Conservation (phyloP, 2,888 invertebrate genomes). For the Diarsia brunnea region DNA sequence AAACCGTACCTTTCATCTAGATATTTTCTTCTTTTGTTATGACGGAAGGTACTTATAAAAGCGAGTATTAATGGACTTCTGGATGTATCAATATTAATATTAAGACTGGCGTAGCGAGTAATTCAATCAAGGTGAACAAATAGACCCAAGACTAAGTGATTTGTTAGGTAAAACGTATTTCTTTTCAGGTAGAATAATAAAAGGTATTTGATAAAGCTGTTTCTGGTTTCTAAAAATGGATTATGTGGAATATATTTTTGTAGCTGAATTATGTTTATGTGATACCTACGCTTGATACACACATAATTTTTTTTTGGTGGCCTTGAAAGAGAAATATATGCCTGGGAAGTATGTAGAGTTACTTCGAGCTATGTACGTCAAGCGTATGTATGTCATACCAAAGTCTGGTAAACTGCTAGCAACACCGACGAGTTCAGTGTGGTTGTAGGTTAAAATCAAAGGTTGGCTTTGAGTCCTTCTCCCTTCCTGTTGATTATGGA, state of each 20-base stretch:
- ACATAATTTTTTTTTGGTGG: too few relatives aligned
- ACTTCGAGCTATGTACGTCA: too few relatives aligned
- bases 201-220: constrained; percentile 33
- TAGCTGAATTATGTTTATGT: not conserved
- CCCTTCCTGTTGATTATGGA: too few relatives aligned
- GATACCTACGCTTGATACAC: not conserved
- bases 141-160: constrained; percentile 51
- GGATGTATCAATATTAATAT: constrained; percentile 54
- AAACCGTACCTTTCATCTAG: not conserved
- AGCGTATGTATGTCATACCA: too few relatives aligned
- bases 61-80: constrained; percentile 48
- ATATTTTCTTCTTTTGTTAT: constrained; percentile 7
- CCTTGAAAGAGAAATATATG: too few relatives aligned
- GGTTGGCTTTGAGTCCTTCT: too few relatives aligned
- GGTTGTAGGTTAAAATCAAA: too few relatives aligned
- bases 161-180: constrained; percentile 49
- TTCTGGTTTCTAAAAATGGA: constrained; percentile 31
- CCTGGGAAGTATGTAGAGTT: too few relatives aligned
- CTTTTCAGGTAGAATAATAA: constrained; percentile 43
- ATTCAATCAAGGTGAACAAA: constrained; percentile 60
- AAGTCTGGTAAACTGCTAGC: too few relatives aligned
- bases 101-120: constrained; percentile 40
- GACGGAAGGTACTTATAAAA: constrained; percentile 4
- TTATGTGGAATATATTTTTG: constrained; percentile 17
- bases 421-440: too few relatives aligned